These are phyloP conservation scores for Alaudala cheleensis DNA, from an alignment of 2,113 vertebrate species.

Conservation along the genomic window DNA sequence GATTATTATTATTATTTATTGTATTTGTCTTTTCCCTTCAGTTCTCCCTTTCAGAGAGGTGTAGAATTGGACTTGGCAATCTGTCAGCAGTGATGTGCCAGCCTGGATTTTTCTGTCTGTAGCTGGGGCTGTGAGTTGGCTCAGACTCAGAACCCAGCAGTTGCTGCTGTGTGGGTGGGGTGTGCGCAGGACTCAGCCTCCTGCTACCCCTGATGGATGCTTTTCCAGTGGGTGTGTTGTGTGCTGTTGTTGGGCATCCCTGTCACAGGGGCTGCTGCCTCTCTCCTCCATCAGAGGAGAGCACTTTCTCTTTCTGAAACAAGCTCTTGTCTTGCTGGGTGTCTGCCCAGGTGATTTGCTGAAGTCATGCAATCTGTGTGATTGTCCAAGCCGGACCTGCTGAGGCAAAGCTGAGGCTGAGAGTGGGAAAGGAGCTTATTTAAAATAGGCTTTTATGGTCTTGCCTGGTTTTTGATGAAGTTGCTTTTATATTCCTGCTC, in stretches of 20 bases:
- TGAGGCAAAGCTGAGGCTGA: neutral
- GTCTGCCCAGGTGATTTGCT: neutral
- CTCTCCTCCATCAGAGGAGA: neutral
- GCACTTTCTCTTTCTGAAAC: neutral
- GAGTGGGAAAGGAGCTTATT: neutral
- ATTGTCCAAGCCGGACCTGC: neutral
- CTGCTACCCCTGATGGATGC: neutral
- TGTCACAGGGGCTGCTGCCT: neutral
- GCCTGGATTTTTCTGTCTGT: neutral
- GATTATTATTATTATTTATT: neutral
- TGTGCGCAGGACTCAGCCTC: neutral
- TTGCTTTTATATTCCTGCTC: neutral
- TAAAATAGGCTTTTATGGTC: neutral
- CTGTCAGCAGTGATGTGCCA: neutral
- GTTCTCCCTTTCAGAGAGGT: neutral
- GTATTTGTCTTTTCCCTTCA: neutral
- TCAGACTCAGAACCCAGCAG: neutral
- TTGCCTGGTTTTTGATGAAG: neutral
- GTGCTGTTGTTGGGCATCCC: accelerated
- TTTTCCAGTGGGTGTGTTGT: accelerated
- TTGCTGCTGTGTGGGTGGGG: neutral
- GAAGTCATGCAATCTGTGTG: neutral
- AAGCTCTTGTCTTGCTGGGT: neutral
- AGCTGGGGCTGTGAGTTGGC: neutral
- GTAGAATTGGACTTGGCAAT: neutral